Conservation (phyloP, 2,888 invertebrate genomes). For the Lasioglossum oenotherae region DNA sequence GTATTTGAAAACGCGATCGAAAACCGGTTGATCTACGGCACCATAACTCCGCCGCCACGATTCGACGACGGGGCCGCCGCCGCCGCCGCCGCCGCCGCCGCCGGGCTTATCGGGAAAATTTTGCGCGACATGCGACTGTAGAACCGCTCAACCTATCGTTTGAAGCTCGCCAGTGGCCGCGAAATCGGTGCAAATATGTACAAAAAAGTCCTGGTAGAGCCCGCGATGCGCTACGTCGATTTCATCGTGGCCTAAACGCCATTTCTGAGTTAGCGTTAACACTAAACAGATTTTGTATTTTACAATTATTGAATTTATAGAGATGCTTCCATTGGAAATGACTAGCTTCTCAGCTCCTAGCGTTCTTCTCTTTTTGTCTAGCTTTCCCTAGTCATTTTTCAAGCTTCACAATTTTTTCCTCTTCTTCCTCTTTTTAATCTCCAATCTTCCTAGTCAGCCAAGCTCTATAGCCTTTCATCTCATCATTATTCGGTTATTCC, state of each 20-base stretch:
- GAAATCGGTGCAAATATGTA: neutral
- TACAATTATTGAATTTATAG: too few species aligned
- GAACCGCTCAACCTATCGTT: neutral
- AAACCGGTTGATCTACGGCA: constrained; percentile 80
- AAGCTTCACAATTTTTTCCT: neutral
- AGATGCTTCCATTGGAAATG: too few species aligned
- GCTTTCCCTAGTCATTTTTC: neutral
- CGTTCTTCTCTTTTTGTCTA: neutral
- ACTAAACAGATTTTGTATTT: neutral
- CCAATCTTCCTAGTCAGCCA: too few species aligned
- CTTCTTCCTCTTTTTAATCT: constrained; percentile 46
- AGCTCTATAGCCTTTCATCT: too few species aligned
- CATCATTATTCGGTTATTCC: too few species aligned
- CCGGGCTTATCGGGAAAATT: constrained; percentile 21
- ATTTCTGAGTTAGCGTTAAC: neutral
- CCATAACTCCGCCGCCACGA: constrained; percentile 73
- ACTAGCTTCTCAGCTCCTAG: neutral
- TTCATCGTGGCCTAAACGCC: neutral
- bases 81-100: neutral
- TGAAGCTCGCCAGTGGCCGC: neutral
- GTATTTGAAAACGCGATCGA: constrained; percentile 81
- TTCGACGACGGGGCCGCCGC: neutral
- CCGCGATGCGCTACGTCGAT: neutral
- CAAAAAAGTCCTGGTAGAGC: neutral
- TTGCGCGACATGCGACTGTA: constrained; percentile 1